Evolutionary conservation across 1,140 invertebrate species (phyloP).

Genomic region (Aphelinus certus): DNA sequence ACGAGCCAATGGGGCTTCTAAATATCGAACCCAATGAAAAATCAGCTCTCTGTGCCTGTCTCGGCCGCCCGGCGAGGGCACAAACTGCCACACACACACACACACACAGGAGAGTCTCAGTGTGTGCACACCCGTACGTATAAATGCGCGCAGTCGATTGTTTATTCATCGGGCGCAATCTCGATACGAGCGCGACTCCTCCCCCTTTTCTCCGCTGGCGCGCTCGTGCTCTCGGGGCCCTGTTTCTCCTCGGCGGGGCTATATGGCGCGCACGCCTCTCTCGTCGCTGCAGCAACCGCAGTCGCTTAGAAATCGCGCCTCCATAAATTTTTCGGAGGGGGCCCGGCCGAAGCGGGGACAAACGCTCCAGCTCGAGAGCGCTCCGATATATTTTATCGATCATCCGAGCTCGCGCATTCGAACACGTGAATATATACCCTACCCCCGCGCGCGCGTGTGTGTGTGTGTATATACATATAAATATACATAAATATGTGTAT

Average conservation of each 20-base stretch:
- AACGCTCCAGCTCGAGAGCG: neutral
- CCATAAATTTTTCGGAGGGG: constrained; percentile 28
- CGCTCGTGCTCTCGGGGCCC: neutral
- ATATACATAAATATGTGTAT: no score
- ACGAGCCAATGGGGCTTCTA: no score
- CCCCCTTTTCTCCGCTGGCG: constrained; percentile 9
- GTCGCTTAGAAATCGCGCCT: constrained; percentile 36
- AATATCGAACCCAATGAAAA: no score
- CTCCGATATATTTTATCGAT: constrained; percentile 38
- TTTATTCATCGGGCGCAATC: constrained; percentile 35
- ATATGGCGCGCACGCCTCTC: constrained; percentile 16
- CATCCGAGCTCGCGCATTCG: neutral
- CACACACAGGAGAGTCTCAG: no score
- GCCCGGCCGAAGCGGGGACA: neutral
- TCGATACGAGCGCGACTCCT: constrained; percentile 13
- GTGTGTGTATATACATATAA: no score
- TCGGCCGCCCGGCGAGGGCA: neutral
- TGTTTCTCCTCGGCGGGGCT: constrained; percentile 3
- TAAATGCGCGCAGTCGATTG: constrained; percentile 17
- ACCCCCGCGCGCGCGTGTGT: no score
- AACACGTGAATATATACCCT: no score
- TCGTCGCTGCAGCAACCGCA: neutral
- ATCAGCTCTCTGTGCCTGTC: neutral
- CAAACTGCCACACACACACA: neutral
- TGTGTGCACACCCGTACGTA: no score